Percentiles rank a stretch among this genome's conserved stretches.
phyloP scores from a whole-genome alignment of 1,140 invertebrate species.

The Parapsyche elsis region DNA sequence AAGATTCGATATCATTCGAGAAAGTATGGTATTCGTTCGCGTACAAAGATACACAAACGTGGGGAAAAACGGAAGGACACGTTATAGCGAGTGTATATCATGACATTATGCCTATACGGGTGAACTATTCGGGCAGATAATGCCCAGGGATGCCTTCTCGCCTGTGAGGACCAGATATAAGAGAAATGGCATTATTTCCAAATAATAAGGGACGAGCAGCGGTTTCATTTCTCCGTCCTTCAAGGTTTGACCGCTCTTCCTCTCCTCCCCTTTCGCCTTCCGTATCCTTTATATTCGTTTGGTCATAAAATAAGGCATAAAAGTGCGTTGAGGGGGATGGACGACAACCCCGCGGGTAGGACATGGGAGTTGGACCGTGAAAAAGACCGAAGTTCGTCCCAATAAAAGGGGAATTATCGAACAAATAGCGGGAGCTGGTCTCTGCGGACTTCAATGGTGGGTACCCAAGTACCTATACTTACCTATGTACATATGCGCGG shows the following conservation, averaged over 20 bases:
- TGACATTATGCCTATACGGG: background rate
- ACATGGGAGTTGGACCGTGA: conserved; percentile 1
- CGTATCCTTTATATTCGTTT: conserved; percentile 5
- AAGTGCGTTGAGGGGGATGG: background rate
- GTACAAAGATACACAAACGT: background rate
- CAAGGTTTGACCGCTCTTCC: background rate
- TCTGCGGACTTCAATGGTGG: no score
- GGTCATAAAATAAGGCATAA: conserved; percentile 24
- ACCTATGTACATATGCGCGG: no score
- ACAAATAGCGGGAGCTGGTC: conserved; percentile 3
- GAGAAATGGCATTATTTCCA: conserved; percentile 20
- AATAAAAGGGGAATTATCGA: conserved; percentile 26
- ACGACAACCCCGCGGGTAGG: background rate
- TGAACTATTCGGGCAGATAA: conserved; percentile 6
- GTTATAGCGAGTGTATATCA: background rate
- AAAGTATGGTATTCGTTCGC: no score
- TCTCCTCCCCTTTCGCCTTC: background rate
- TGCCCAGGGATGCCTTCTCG: conserved; percentile 18
- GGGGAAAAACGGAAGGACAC: background rate
- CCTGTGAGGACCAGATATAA: background rate
- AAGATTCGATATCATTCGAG: no score
- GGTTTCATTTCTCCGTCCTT: conserved; percentile 16
- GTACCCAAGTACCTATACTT: no score
- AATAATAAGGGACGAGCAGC: conserved; percentile 12
- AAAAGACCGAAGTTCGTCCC: background rate